Evolutionary conservation across 1,140 invertebrate species (phyloP).

Genomic region (Prorops nasuta): DNA sequence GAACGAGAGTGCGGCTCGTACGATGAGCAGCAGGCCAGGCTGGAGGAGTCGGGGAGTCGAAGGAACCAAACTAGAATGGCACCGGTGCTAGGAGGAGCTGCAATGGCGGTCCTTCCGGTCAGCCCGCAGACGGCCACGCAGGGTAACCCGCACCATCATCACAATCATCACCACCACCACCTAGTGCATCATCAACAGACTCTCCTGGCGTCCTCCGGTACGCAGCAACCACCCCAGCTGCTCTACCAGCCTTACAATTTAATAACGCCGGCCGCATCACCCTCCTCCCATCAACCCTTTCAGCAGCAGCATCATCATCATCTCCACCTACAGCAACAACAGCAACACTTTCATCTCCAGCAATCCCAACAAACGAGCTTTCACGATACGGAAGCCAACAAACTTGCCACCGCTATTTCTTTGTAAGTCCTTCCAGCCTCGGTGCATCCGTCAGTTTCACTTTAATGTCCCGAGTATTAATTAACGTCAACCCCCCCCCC

Average conservation of each 20-base stretch:
- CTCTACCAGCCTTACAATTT: constrained; percentile 53
- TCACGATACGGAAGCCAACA: too few relatives aligned
- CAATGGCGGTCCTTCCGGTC: constrained; percentile 57
- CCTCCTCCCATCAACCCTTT: constrained; percentile 29
- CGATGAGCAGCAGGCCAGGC: constrained; percentile 16
- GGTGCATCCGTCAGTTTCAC: too few relatives aligned
- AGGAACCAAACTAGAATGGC: constrained; percentile 43
- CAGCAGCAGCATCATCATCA: constrained; percentile 15
- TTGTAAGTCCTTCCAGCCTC: too few relatives aligned
- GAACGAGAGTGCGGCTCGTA: constrained; percentile 8
- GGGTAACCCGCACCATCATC: constrained; percentile 42
- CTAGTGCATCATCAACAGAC: constrained; percentile 8
- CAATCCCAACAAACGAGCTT: neutral
- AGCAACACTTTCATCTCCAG: constrained; percentile 16
- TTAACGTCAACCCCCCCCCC: too few relatives aligned
- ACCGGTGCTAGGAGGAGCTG: constrained; percentile 54
- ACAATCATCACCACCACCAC: constrained; percentile 19
- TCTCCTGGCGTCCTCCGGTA: constrained; percentile 7
- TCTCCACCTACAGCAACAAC: constrained; percentile 19
- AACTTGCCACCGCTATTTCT: too few relatives aligned
- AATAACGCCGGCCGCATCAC: constrained; percentile 28
- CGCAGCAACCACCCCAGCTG: constrained; percentile 39
- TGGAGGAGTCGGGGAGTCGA: too few relatives aligned
- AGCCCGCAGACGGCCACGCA: constrained; percentile 55
- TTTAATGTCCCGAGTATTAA: too few relatives aligned